Base-by-base conservation (phyloP, 1,140 invertebrate genomes). In the Dreissena polymorpha region DNA sequence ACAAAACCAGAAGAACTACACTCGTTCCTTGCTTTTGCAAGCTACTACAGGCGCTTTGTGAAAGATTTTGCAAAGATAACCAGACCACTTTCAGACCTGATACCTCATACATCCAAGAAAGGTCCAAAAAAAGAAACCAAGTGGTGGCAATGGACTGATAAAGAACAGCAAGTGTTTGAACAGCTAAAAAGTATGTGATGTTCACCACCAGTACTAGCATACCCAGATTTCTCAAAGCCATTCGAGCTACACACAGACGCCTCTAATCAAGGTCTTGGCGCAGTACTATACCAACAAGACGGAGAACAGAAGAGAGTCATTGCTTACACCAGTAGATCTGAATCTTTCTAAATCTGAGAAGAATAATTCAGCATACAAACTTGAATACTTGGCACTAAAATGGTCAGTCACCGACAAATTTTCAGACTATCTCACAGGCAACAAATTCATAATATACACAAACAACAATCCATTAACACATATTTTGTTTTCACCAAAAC, bases 401-500 rank as follows among this genome's bases (percentile, higher is more conserved):
- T 72, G 29, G 27, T 7, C 18, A 18, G 49, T 72, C 16, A 50
- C 70, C 5, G 49, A 0, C 8, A 72, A 51, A 49, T 72, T 72
- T 13, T 49, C 18, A 18, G 70, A 72, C n/a, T 72, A n/a, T 18
- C 13, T 72, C 13, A 49, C n/a, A 14, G 39, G 8, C n/a, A 13
- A 29, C 12, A 8, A 71, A 16, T 49, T 39, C 49, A 18, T 50
- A n/a, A 18, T 72, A 18, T 53, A 53, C n/a, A 72, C 49, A 49
- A 25, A 72, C 50, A 72, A 53, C 70, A 72, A 72, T 18, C 70
- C 70, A 2, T 25, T 72, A 16, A 39, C 70, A 3, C 49, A 72
- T 18, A 50, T 72, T 72, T 25, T 53, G 0, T 49, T 49, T 49
- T 49, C 25, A 18, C 27, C 70, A 25, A 72, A 39, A 50, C 29